Evolutionary conservation across 2,113 vertebrate species (phyloP).

Genomic region (Pipra filicauda): DNA sequence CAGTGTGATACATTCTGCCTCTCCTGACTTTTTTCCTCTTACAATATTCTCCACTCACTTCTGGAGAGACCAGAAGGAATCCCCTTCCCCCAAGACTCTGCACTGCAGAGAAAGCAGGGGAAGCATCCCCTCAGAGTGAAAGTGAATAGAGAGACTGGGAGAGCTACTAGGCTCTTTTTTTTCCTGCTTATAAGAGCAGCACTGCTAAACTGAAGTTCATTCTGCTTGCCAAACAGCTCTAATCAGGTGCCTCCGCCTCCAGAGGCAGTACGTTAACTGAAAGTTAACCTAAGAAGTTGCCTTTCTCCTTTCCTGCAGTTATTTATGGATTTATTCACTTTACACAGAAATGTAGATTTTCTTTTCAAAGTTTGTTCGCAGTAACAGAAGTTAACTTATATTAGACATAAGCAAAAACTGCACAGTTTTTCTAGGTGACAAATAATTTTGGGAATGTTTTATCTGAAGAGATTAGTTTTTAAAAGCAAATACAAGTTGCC

Average conservation of each 20-base stretch:
- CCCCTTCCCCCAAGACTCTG: not conserved
- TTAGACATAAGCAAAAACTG: not conserved
- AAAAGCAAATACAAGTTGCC: not conserved
- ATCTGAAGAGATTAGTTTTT: not conserved
- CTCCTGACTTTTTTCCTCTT: not conserved
- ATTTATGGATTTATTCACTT: not conserved
- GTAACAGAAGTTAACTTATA: not conserved
- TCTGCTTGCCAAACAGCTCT: not conserved
- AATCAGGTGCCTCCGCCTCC: not conserved
- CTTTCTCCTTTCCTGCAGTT: not conserved
- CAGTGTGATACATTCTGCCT: rapidly evolving
- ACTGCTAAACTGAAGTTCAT: not conserved
- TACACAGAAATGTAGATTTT: not conserved
- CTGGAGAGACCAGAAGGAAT: not conserved
- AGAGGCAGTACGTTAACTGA: not conserved
- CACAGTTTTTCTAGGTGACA: not conserved
- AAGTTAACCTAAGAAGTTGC: not conserved
- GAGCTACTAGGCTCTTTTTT: not conserved
- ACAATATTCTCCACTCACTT: not conserved
- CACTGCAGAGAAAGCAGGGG: not conserved
- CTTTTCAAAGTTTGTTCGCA: not conserved
- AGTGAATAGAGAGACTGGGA: not conserved
- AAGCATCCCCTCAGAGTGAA: not conserved
- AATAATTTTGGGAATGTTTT: not conserved
- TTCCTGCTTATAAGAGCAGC: not conserved